Percentiles rank a stretch among this genome's conserved stretches.
Evolutionary conservation across 2,888 invertebrate genomes (phyloP).

Genomic region (Drosophila mercatorum): DNA sequence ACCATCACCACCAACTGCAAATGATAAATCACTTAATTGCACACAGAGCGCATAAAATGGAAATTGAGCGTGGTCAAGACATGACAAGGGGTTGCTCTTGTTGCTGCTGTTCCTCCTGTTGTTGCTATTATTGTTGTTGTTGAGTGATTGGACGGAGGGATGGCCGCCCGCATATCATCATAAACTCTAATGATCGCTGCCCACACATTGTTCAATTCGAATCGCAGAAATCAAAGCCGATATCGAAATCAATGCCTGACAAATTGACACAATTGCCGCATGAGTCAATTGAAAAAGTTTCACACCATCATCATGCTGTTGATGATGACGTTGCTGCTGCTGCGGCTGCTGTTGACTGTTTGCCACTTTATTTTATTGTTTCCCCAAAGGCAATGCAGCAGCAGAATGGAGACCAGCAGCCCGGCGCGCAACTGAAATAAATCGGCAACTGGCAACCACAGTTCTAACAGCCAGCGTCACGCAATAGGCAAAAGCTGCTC

Average conservation of each 20-base stretch:
- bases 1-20: conserved; percentile 56
- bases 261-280: conserved; percentile 80
- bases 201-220: conserved; percentile 59
- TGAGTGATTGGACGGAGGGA: conserved; percentile 35
- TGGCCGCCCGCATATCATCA: conserved; percentile 69
- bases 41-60: conserved; percentile 79
- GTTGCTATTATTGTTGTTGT: conserved; percentile 11
- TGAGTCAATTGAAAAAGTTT: conserved; percentile 76
- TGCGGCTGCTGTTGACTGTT: conserved; percentile 61
- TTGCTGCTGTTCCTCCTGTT: conserved; percentile 40
- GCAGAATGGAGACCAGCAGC: conserved; percentile 31
- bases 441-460: conserved; percentile 65
- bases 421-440: conserved; percentile 71
- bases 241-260: conserved; percentile 80
- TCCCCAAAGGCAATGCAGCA: conserved; percentile 73
- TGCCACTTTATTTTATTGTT: conserved; percentile 80
- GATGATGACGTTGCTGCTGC: conserved; percentile 40
- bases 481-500: conserved; percentile 56
- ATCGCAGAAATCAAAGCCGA: conserved; percentile 59
- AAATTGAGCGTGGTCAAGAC: conserved; percentile 78
- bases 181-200: conserved; percentile 68
- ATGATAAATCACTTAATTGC: conserved; percentile 81
- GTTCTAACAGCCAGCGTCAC: conserved; percentile 68
- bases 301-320: conserved; percentile 51
- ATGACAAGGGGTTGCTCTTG: conserved; percentile 64